Conservation (phyloP, 2,113 vertebrate species). For the Hippolais icterina region DNA sequence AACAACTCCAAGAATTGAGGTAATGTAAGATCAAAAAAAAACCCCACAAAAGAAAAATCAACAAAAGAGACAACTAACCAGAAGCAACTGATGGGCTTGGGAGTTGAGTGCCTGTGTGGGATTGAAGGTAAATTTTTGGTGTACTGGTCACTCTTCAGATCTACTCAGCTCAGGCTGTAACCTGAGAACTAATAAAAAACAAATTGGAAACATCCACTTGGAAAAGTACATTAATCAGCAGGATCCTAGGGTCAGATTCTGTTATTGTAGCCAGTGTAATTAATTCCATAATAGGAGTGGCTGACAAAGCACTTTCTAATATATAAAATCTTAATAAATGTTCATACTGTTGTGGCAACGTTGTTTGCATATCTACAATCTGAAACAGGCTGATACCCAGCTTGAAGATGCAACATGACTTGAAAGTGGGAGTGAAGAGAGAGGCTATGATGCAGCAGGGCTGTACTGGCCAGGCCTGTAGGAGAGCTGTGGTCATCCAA, state of each 20-base stretch:
- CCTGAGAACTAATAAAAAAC: background rate
- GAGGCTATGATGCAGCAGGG: background rate
- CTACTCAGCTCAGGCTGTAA: background rate
- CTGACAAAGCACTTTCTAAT: background rate
- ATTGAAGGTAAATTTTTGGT: background rate
- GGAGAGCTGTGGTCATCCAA: background rate
- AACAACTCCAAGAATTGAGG: background rate
- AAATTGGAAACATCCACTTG: background rate
- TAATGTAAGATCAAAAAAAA: background rate
- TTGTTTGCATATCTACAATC: accelerated
- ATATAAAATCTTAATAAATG: background rate
- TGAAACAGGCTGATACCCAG: background rate
- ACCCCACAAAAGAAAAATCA: background rate
- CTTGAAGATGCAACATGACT: background rate
- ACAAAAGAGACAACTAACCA: background rate
- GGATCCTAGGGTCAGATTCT: background rate
- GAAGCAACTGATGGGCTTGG: background rate
- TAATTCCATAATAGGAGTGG: background rate
- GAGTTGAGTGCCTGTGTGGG: background rate
- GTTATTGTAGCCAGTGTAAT: background rate
- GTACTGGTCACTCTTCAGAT: background rate
- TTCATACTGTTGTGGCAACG: accelerated
- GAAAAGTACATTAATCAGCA: background rate
- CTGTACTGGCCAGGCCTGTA: background rate
- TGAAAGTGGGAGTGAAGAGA: background rate